Evolutionary conservation across 1,140 invertebrate genomes (phyloP), one percentile per base, ranked within the genome.

Genomic region (Drosophila repletoides): DNA sequence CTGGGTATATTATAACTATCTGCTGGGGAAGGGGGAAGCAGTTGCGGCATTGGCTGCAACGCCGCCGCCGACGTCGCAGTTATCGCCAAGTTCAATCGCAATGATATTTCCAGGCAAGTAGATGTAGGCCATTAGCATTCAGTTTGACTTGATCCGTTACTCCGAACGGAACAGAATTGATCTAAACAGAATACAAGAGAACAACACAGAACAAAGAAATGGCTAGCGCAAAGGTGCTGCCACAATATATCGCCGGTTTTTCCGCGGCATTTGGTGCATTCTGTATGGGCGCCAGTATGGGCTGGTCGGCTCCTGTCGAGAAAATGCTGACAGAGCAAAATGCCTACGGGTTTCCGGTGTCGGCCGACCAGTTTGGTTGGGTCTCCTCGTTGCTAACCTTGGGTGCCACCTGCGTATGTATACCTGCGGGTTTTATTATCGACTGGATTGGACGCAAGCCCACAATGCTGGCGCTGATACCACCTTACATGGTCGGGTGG

Each of bases 401-500:
- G 29, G 88, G 63, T 91, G 94, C 26, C 2, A 92, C 93, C 19
- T 84, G 92, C 1, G 92, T 93, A 4, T 94, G 94, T 43, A 91
- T 95, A 1, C 91, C 93, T 0, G 93, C 93, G 10, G 93, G 93
- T 14, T 91, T 93, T 28, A 72, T 93, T 3, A 93, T 94, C n/a
- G 94, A 95, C 61, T 87, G 91, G 19, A 91, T 95, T 34, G 95
- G 96, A 2, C 87, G 95, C 9, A 95, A 93, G 77, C 89, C 89
- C 5, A 92, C 94, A 0, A 93, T 96, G 90, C 63, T 95, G 4
- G 70, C 93, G 0, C 90, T 94, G 0, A 91, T 93, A 0, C 52
- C 95, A 1, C 94, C 95, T 0, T 95, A 94, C 77, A 90, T 93
- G 0, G 48, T 93, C 2, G 95, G 95, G 3, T 96, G 95, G 94